A percentile compares a stretch with the other conserved stretches of the same genome.
Evolutionary conservation across 2,797 vertebrate species (phyloP).

Genomic region (Heteromormyrus szaboi): DNA sequence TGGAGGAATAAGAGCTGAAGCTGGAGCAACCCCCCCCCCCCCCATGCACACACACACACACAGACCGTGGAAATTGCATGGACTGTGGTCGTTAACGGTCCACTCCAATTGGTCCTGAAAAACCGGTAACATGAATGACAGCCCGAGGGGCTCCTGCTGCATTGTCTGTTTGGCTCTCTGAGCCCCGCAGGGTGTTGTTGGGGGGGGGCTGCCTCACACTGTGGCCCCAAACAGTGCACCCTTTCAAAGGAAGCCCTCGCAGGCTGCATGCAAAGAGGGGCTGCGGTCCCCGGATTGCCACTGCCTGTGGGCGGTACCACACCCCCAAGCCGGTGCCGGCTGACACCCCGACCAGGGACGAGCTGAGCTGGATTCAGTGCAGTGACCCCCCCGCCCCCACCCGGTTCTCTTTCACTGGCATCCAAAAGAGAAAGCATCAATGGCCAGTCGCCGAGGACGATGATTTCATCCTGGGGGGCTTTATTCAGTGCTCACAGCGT

Average conservation of each 20-base stretch:
- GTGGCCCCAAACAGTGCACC: slow-evolving; percentile 43
- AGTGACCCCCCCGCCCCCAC: not conserved
- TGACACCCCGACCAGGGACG: not conserved
- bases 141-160: not conserved
- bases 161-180: not conserved
- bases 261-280: slow-evolving; percentile 23
- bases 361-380: not conserved
- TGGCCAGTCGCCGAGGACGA: not conserved
- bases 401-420: not conserved
- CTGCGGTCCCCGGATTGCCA: not conserved
- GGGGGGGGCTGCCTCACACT: slow-evolving; percentile 12
- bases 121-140: not conserved
- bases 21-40: too few species aligned
- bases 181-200: not conserved
- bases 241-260: slow-evolving; percentile 41
- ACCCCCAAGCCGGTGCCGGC: not conserved
- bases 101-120: not conserved
- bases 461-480: not conserved
- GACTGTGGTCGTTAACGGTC: not conserved
- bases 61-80: not conserved
- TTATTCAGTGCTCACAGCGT: slow-evolving; percentile 4
- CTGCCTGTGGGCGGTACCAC: not conserved
- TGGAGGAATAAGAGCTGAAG: not conserved
- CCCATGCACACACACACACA: not conserved
- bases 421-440: not conserved